Evolutionary conservation across 1,140 invertebrate species (phyloP).

Genomic region (Aplysia californica): DNA sequence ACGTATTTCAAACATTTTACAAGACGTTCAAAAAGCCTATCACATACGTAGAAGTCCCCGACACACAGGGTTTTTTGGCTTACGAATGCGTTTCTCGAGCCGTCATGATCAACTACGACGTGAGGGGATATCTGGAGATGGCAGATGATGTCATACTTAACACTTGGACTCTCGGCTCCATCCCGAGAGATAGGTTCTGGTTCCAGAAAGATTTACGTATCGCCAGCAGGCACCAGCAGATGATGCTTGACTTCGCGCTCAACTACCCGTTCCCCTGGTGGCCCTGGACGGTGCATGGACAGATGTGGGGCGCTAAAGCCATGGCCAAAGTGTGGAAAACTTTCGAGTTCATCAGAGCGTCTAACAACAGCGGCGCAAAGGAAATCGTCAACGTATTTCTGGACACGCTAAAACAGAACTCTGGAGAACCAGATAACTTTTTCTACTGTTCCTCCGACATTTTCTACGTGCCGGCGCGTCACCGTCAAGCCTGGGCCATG

Average conservation of each 20-base stretch:
- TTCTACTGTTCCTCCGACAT: neutral
- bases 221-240: neutral
- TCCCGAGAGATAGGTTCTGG: conserved; percentile 1
- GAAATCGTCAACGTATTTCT: neutral
- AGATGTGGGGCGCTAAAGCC: neutral
- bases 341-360: neutral
- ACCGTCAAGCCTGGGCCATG: neutral
- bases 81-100: neutral
- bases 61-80: neutral
- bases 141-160: conserved; percentile 2
- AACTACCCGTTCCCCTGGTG: neutral
- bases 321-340: neutral
- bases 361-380: neutral
- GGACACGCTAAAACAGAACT: neutral
- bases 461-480: neutral
- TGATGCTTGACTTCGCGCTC: neutral
- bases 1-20: neutral
- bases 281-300: neutral
- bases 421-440: neutral
- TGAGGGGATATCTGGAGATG: conserved; percentile 1
- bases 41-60: neutral
- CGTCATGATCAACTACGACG: neutral
- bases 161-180: neutral
- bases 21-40: neutral
- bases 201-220: neutral